Conservation (phyloP, 2,888 invertebrate genomes). For the Corbicula japonica region DNA sequence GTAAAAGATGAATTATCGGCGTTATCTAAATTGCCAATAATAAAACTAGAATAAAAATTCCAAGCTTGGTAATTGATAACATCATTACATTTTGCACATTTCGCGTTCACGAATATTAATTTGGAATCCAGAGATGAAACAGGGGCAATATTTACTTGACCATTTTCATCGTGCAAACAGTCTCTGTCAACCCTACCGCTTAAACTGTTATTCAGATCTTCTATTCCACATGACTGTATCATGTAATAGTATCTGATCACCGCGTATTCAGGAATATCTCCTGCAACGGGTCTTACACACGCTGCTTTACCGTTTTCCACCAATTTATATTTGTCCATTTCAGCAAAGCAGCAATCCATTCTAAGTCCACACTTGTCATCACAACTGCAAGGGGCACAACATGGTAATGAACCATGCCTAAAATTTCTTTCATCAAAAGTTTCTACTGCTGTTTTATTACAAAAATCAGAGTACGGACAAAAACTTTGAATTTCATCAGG, state of each 20-base stretch:
- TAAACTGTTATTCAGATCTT: too few species aligned
- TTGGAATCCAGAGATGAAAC: neutral
- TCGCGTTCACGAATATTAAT: neutral
- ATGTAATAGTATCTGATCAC: too few species aligned
- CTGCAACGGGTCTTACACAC: neutral
- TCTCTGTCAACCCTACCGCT: too few species aligned
- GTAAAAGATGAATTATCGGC: neutral
- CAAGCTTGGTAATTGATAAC: neutral
- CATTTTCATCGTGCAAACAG: slow-evolving; percentile 1
- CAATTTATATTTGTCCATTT: slow-evolving; percentile 11
- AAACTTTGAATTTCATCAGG: neutral
- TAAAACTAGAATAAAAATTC: slow-evolving; percentile 5
- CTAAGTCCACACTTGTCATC: neutral
- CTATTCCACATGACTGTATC: too few species aligned
- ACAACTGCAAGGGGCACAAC: neutral
- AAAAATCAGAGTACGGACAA: neutral
- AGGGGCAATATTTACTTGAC: neutral
- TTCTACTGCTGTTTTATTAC: neutral
- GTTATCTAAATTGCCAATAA: neutral
- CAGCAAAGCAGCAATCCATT: slow-evolving; percentile 7
- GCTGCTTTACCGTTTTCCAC: neutral
- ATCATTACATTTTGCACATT: slow-evolving; percentile 3
- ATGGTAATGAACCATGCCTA: neutral
- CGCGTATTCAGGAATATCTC: neutral
- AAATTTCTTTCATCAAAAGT: neutral